Conservation (phyloP, 2,797 vertebrate genomes). For the Aplochiton taeniatus region DNA sequence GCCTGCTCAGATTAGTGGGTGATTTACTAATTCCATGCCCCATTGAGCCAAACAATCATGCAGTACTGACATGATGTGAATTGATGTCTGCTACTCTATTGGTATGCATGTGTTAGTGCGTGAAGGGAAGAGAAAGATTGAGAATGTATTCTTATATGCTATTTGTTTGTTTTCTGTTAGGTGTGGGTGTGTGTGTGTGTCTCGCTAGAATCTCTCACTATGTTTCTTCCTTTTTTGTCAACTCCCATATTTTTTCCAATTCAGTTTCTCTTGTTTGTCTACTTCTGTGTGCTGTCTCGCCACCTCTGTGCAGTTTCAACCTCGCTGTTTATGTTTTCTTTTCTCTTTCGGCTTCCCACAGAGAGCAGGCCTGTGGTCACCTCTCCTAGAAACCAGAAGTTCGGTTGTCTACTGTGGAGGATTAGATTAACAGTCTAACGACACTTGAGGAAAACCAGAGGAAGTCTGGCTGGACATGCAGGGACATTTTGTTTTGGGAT, state of each 20-base stretch:
- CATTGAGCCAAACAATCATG: not conserved
- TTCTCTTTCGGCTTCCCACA: not conserved
- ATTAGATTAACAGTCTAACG: too few relatives aligned
- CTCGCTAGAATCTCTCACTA: too few relatives aligned
- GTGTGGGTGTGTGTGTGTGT: too few relatives aligned
- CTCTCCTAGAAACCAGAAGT: too few relatives aligned
- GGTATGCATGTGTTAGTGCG: slow-evolving; percentile 3
- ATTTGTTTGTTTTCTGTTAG: not conserved
- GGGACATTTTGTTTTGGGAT: too few relatives aligned
- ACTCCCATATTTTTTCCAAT: too few relatives aligned
- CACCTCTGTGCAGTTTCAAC: too few relatives aligned
- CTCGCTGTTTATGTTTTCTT: not conserved
- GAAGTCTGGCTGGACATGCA: too few relatives aligned
- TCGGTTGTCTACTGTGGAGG: not conserved
- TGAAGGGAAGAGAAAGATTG: not conserved
- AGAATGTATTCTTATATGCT: not conserved
- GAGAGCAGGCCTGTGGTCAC: not conserved
- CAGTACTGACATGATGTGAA: not conserved
- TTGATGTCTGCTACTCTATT: not conserved
- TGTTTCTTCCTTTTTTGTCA: too few relatives aligned
- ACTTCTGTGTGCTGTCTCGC: too few relatives aligned
- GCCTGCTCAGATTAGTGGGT: not conserved
- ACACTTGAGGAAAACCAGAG: slow-evolving; percentile 10
- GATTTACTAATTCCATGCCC: not conserved
- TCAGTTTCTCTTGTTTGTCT: too few relatives aligned